Percentiles rank a stretch among this genome's conserved stretches.
phyloP scores from a whole-genome alignment of 2,113 vertebrate species.

The Sceloporus tristichus region DNA sequence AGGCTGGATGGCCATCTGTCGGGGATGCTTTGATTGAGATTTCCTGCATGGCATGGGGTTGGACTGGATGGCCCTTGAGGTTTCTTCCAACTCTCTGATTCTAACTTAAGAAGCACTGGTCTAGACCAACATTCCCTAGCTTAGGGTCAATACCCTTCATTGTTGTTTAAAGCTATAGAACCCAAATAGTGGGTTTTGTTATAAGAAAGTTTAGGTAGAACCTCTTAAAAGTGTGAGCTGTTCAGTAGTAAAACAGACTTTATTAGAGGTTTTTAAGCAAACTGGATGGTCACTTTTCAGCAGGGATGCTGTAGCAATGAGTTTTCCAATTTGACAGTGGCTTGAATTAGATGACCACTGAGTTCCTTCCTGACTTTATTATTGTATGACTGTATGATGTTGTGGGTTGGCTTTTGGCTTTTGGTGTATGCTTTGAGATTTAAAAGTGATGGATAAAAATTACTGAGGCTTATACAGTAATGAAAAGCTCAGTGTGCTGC shows the following conservation, averaged over 20 bases:
- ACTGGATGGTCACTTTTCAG: not conserved
- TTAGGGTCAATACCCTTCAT: too few species aligned
- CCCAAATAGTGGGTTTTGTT: not conserved
- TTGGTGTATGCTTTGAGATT: not conserved
- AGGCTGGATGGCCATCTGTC: too few species aligned
- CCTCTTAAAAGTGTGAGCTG: not conserved
- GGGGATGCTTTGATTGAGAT: too few species aligned
- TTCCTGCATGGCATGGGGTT: too few species aligned
- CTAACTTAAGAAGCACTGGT: too few species aligned
- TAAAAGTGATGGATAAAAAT: not conserved
- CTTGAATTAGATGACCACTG: not conserved
- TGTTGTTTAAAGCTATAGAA: not conserved
- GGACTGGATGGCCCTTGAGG: too few species aligned
- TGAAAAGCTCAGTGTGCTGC: conserved; percentile 21
- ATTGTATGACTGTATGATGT: not conserved
- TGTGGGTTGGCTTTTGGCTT: not conserved
- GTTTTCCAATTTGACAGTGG: too few species aligned
- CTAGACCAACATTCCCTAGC: too few species aligned
- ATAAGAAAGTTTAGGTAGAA: not conserved
- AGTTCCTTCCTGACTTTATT: not conserved
- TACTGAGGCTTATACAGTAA: not conserved
- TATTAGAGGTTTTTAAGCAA: not conserved
- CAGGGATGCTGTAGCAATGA: not conserved
- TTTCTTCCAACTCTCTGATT: too few species aligned
- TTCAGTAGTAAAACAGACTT: not conserved